Percentiles rank a stretch among this genome's conserved stretches.
These are phyloP conservation scores for Pelobates cultripes DNA, from an alignment of 2,797 vertebrate genomes.

Conservation along the genomic window DNA sequence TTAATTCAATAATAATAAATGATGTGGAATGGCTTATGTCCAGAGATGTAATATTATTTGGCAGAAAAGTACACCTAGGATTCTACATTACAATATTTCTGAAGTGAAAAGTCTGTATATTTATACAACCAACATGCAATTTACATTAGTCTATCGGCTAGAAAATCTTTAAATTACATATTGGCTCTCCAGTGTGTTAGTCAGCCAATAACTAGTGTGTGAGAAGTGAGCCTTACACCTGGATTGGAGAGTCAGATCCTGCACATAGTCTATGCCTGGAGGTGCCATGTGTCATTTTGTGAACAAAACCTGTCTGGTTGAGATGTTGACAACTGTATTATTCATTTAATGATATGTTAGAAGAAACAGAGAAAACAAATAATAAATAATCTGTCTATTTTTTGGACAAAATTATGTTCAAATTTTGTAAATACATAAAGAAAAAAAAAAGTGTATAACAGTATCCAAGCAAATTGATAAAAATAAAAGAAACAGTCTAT, in stretches of 20 bases:
- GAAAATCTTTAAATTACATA: neutral
- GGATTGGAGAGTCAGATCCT: constrained; percentile 2
- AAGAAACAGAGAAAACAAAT: neutral
- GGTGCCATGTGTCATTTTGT: constrained; percentile 16
- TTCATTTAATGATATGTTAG: neutral
- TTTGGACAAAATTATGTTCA: too few species aligned
- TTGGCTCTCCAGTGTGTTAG: neutral
- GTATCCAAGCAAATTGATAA: too few species aligned
- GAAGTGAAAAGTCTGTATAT: too few species aligned
- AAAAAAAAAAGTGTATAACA: too few species aligned
- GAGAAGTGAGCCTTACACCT: constrained; percentile 10
- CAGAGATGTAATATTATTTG: too few species aligned
- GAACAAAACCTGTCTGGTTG: constrained; percentile 23
- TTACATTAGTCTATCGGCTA: too few species aligned
- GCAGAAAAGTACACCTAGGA: too few species aligned
- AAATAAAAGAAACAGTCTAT: too few species aligned
- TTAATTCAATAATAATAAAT: too few species aligned
- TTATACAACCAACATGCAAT: too few species aligned
- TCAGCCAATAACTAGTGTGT: neutral
- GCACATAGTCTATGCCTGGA: constrained; percentile 22
- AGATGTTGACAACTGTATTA: constrained; percentile 8
- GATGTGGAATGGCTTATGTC: too few species aligned
- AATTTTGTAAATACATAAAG: neutral
- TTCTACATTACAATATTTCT: too few species aligned
- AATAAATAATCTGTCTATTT: neutral